These are phyloP conservation scores for Uria aalge DNA, from an alignment of 2,113 vertebrate species.

Conservation along the genomic window DNA sequence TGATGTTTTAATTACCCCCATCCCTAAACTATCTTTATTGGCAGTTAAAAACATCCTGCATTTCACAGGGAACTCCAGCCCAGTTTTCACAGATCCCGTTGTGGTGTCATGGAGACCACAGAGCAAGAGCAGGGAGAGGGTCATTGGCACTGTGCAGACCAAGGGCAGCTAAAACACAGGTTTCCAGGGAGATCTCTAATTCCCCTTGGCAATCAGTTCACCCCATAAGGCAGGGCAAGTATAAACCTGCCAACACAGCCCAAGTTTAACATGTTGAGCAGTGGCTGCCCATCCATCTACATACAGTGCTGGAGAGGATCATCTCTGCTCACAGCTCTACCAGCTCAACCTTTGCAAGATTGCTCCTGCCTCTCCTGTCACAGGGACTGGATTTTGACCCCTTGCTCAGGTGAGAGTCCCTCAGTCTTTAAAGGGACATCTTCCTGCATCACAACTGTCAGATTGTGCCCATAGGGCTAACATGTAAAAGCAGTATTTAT, in stretches of 20 bases:
- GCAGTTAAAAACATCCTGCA: neutral
- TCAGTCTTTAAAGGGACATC: neutral
- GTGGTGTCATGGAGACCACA: accelerated
- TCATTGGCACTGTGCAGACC: neutral
- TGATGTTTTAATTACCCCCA: neutral
- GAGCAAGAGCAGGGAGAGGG: neutral
- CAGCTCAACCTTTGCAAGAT: neutral
- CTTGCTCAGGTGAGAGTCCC: neutral
- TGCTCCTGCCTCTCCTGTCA: neutral
- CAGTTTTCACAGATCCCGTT: neutral
- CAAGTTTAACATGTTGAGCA: neutral
- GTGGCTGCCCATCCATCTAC: neutral
- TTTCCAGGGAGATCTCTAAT: neutral
- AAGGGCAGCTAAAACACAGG: neutral
- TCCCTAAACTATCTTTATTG: neutral
- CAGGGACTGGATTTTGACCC: neutral
- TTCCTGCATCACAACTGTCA: neutral
- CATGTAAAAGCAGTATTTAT: conserved; percentile 13
- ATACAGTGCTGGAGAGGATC: neutral
- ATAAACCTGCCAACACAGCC: neutral
- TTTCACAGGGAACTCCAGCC: neutral
- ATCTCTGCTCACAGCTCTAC: neutral
- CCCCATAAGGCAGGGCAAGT: neutral
- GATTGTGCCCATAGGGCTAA: conserved; percentile 5
- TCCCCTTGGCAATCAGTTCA: neutral